Percentiles rank a stretch among this genome's conserved stretches.
Evolutionary conservation across 1,140 invertebrate species (phyloP).

Genomic region (Macrobrachium rosenbergii): DNA sequence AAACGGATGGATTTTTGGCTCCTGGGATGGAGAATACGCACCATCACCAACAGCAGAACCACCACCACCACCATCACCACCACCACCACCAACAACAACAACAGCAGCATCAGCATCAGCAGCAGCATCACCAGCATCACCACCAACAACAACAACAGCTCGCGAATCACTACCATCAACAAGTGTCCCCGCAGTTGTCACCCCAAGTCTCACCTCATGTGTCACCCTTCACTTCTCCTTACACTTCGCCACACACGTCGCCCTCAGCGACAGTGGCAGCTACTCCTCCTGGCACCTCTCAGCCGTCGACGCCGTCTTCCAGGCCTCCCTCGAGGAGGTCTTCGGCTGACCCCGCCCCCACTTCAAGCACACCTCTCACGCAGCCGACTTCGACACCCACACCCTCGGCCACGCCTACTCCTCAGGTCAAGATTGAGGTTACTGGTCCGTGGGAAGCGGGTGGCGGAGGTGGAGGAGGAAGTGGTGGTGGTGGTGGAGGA

Average conservation of each 20-base stretch:
- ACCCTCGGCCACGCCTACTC: constrained; percentile 70
- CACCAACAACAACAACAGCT: constrained; percentile 5
- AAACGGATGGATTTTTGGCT: no score
- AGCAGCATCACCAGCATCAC: background rate
- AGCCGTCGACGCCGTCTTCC: constrained; percentile 14
- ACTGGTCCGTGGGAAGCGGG: constrained; percentile 68
- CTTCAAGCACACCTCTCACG: constrained; percentile 69
- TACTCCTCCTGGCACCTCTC: background rate
- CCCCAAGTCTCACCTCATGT: constrained; percentile 8
- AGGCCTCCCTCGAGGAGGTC: constrained; percentile 72
- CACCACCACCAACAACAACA: background rate
- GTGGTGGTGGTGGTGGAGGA: background rate
- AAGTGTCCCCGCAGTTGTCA: constrained; percentile 10
- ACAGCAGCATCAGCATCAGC: constrained; percentile 3
- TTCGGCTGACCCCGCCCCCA: constrained; percentile 67
- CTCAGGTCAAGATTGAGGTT: constrained; percentile 70
- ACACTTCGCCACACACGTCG: constrained; percentile 32
- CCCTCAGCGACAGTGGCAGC: background rate
- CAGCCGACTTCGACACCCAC: constrained; percentile 68
- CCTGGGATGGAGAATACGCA: no score
- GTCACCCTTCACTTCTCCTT: constrained; percentile 25
- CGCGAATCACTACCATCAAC: background rate
- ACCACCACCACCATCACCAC: constrained; percentile 31
- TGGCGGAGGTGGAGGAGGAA: constrained; percentile 18
- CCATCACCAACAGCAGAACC: constrained; percentile 32